Base-by-base conservation (phyloP, 2,113 vertebrate genomes). In the Arothron firmamentum region DNA sequence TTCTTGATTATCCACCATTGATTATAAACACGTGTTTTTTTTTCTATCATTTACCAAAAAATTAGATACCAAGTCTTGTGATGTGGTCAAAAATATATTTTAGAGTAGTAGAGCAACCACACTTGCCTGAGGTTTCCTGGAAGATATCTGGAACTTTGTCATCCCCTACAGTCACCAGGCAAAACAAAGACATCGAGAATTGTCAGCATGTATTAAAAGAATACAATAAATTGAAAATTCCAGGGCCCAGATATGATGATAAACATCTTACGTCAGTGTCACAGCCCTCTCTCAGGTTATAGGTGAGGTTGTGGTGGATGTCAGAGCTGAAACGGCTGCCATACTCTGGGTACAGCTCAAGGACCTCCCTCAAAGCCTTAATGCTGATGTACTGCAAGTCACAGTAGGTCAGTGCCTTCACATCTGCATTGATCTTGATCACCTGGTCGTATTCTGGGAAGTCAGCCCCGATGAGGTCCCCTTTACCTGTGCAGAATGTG, bases 371-470 rank as follows among this genome's bases (percentile, higher is more conserved):
- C 78, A 98, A 89, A 17, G 94, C 96, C 15, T 84, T 90, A 74
- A 96, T 83, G 51, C 91, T 92, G 19, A 98, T 92, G 72, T 95
- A 91, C 85, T 98, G 96, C 48, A 98, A 93, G 86, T 96, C 96
- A 0, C 96, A 97, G 88, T 98, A 97, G 66, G 96, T 98, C 85
- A 98, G 81, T 0, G 96, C 95, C 85, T 96, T 98, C 81, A 98
- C 96, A 0, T 98, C 96, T 0, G 95, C 95, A 0, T 96, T 95
- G 49, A 93, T 95, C 86, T 98, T 98, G 80, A 96, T 92, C 79
- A 97, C 96, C 67, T 91, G 91, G 47, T 91, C 93, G 17, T 73
- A 81, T 76, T 82, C 87, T 17, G 94, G 90, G 71, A 96, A 80
- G 77, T 98, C 96, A 0, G 94, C 93, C 0, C 96, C 96, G 57